phyloP scores from a whole-genome alignment of 2,113 vertebrate genomes.

The Pterocles gutturalis region DNA sequence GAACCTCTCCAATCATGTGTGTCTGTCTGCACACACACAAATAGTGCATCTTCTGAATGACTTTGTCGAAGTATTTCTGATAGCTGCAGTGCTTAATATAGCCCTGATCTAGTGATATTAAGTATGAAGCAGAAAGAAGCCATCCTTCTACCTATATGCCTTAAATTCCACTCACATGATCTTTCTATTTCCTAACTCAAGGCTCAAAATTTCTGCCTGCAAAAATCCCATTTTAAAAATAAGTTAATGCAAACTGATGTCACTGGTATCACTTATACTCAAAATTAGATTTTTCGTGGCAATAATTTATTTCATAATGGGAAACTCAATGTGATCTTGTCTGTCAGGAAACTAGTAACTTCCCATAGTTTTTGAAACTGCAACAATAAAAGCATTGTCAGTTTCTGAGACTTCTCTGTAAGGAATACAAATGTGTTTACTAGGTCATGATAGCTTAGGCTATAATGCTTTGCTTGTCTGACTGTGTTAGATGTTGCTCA shows the following conservation, averaged over 20 bases:
- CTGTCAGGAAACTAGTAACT: not conserved
- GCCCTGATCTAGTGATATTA: not conserved
- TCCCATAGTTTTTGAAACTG: not conserved
- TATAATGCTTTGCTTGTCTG: not conserved
- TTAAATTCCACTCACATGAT: not conserved
- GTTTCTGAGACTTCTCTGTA: not conserved
- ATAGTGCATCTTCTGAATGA: not conserved
- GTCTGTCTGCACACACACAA: not conserved
- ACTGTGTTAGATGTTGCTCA: not conserved
- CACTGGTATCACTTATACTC: not conserved
- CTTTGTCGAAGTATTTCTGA: not conserved
- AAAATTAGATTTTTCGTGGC: not conserved
- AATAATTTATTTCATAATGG: not conserved
- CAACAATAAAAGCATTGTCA: not conserved
- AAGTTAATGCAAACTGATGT: not conserved
- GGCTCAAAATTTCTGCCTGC: not conserved
- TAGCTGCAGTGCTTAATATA: not conserved
- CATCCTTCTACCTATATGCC: not conserved
- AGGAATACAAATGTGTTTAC: slow-evolving; percentile 9
- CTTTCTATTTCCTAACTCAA: not conserved
- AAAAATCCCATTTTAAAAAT: not conserved
- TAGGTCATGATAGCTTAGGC: not conserved
- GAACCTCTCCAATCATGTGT: not conserved
- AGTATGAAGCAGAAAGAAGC: not conserved
- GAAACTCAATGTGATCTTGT: not conserved